Base-by-base conservation (phyloP, 2,888 invertebrate species). In the Pasiphila rectangulata region DNA sequence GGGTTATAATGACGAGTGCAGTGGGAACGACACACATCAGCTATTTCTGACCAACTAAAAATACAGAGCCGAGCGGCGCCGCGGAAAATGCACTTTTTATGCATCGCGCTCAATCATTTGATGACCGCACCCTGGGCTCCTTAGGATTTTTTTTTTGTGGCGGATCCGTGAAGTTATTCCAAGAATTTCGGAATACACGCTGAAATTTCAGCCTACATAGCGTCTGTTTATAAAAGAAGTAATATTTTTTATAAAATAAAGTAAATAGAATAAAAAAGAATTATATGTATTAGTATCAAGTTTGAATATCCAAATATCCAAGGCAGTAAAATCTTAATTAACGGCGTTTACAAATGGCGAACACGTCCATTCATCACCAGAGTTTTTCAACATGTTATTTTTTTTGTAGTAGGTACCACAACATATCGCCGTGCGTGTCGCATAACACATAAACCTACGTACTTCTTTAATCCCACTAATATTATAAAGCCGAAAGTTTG, bases 11-110 rank as follows among this genome's bases (percentile, higher is more conserved):
- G 57, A 43, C 51, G 65, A 72, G 70, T 65, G 74, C 69, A 72
- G 68, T 59, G 61, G 63, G 64, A 61, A 59, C 75, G 76, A 67
- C 77, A 78, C 71, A 76, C 63, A 74, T 75, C 58, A 57, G 62
- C 72, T 84, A 83, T 84, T 85, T 76, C 60, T 59, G 77, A 66
- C 61, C 62, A 24, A 64, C 79, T 83, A 83, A 81, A 83, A 83
- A 83, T 83, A 84, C 61, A 67, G 64, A 70, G 67, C 67, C 72
- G 64, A 47, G 56, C 57, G 63, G 63, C 63, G 62, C 62, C 61
- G 55, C 38, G 46, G 47, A 61, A 61, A 72, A 69, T 80, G 79
- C 79, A 79, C 69, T 85, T 85, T 85, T 85, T 85, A 79, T 78
- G 75, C 79, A 77, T 61, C 72, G 61, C 68, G 75, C 73, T 72